Evolutionary conservation across 1,140 invertebrate species (phyloP).

Genomic region (Campoletis sonorensis): DNA sequence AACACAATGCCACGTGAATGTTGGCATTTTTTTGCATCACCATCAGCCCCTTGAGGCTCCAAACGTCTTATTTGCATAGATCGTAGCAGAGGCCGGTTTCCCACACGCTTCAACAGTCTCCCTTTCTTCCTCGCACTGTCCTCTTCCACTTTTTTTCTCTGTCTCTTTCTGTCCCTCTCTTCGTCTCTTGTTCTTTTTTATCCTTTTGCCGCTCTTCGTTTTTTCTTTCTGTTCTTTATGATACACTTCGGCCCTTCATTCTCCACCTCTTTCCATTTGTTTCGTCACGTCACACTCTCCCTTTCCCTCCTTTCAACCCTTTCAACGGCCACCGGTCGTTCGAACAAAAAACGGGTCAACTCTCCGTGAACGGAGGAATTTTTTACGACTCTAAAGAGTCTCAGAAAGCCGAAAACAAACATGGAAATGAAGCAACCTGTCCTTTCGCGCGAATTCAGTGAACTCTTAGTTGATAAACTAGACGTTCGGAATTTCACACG

Average conservation of each 20-base stretch:
- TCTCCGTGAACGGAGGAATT: not conserved
- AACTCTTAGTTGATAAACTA: not conserved
- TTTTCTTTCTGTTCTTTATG: too few species aligned
- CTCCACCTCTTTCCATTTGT: not conserved
- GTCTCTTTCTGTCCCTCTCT: conserved; percentile 40
- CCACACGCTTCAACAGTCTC: conserved; percentile 62
- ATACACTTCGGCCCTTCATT: too few species aligned
- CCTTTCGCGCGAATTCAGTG: not conserved
- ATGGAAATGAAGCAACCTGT: not conserved
- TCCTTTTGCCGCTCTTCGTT: not conserved
- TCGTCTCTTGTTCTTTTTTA: conserved; percentile 7
- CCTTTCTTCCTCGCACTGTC: conserved; percentile 43
- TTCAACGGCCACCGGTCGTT: conserved; percentile 46
- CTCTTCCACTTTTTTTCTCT: conserved; percentile 4
- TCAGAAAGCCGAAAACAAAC: not conserved
- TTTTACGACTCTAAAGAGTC: not conserved
- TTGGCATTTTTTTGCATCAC: conserved; percentile 51
- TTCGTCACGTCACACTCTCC: conserved; percentile 16
- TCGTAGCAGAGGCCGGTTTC: conserved; percentile 57
- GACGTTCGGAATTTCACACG: not conserved
- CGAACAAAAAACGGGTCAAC: not conserved
- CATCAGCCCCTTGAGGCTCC: conserved; percentile 37
- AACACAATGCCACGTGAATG: conserved; percentile 60
- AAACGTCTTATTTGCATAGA: conserved; percentile 62
- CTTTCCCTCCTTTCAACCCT: conserved; percentile 50